Evolutionary conservation across 1,140 invertebrate species (phyloP), one percentile per base, ranked within the genome.

Genomic region (Microplitis demolitor): DNA sequence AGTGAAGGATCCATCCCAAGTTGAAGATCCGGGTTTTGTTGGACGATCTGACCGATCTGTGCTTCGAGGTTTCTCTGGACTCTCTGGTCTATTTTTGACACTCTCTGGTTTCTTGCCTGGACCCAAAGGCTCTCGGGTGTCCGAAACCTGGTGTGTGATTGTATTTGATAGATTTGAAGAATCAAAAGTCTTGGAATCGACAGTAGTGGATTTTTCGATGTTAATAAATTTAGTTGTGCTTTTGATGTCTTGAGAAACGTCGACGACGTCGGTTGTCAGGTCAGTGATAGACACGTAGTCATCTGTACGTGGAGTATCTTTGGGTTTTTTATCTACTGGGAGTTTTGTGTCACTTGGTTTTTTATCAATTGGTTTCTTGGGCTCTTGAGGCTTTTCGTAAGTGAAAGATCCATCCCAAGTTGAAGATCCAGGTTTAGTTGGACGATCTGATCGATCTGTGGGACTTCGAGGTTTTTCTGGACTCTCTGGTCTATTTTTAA

Each of bases 1-100:
- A n/a, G 71, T 71, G 39, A 73, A 75, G 1, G 73, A 75, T 14
- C 75, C 77, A 16, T 78, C 75, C 77, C 77, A 77, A 14, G 71
- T 74, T n/a, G 74, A 76, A 50, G 69, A 68, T 0, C 74, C 76
- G 3, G 68, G 73, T 53, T 75, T 75, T 3, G 33, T 37, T 39
- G 72, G 67, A 14, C 71, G 64, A 3, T 31, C 50, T 1, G 67
- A 33, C 37, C 60, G 61, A n/a, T 74, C 73, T 3, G 11, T 58
- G 66, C 78, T 71, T 76, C 72, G 53, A 75, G 37, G 13, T 11
- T 45, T 63, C n/a, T 64, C 50, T 31, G 54, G 51, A 31, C 54
- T 51, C 4, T 69, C 53, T 3, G 37, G 37, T 61, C 24, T 31
- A 14, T 68, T 68, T 53, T 35, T 68, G 3, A 34, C 6, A n/a